These are phyloP conservation scores for Allobates femoralis DNA, from an alignment of 2,797 vertebrate species.

Conservation along the genomic window DNA sequence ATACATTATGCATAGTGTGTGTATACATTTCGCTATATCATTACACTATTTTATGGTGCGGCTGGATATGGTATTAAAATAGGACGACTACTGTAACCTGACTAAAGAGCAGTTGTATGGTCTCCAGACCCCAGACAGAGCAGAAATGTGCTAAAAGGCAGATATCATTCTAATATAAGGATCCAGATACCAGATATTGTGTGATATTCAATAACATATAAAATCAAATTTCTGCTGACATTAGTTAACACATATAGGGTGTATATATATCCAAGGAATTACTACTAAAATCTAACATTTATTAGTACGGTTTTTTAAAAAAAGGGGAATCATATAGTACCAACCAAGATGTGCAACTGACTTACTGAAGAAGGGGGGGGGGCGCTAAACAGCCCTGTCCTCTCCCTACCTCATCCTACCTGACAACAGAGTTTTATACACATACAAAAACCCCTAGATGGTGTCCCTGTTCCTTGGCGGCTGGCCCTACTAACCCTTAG, in stretches of 20 bases:
- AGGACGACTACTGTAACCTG: conserved; percentile 29
- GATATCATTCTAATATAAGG: neutral
- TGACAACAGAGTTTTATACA: too few species aligned
- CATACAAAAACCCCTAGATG: too few species aligned
- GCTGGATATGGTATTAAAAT: conserved; percentile 48
- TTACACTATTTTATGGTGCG: conserved; percentile 46
- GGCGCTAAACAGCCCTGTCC: too few species aligned
- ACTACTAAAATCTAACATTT: too few species aligned
- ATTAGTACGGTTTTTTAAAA: too few species aligned
- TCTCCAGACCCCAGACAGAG: neutral
- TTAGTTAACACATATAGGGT: neutral
- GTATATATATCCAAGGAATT: too few species aligned
- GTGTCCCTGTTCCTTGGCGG: too few species aligned
- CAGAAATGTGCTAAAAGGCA: conserved; percentile 1
- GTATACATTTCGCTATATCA: conserved; percentile 20
- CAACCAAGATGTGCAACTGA: too few species aligned
- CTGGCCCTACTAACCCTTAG: too few species aligned
- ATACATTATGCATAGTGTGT: conserved; percentile 6
- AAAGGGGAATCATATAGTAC: too few species aligned
- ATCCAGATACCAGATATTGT: neutral
- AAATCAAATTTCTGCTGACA: neutral
- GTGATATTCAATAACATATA: neutral
- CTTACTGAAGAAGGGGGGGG: too few species aligned
- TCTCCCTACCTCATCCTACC: too few species aligned
- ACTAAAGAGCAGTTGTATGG: neutral